These are phyloP conservation scores for Pediacus dermestoides DNA, from an alignment of 2,888 invertebrate species.

Conservation along the genomic window DNA sequence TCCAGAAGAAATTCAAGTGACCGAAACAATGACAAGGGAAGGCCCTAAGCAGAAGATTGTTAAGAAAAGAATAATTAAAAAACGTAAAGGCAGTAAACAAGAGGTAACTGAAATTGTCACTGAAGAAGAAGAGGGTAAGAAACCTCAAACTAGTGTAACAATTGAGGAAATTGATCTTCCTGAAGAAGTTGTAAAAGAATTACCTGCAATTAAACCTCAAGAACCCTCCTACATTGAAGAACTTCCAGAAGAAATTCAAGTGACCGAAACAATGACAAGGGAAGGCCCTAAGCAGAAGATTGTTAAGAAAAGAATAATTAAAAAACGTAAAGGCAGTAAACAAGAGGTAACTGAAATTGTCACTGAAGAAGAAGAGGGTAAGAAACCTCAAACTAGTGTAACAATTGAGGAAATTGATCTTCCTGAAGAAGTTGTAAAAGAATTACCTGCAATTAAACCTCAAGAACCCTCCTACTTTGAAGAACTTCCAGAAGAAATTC, in stretches of 20 bases:
- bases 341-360: slow-evolving; percentile 40
- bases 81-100: slow-evolving; percentile 41
- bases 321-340: slow-evolving; percentile 46
- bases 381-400: slow-evolving; percentile 38
- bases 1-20: slow-evolving; percentile 41
- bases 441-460: slow-evolving; percentile 35
- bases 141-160: slow-evolving; percentile 44
- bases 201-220: slow-evolving; percentile 32
- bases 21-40: slow-evolving; percentile 26
- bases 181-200: slow-evolving; percentile 35
- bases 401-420: slow-evolving; percentile 34
- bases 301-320: slow-evolving; percentile 47
- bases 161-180: slow-evolving; percentile 36
- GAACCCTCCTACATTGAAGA: slow-evolving; percentile 17
- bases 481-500: slow-evolving; percentile 33
- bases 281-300: slow-evolving; percentile 32
- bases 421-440: slow-evolving; percentile 35
- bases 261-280: slow-evolving; percentile 27
- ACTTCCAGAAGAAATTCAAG: slow-evolving; percentile 22
- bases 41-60: slow-evolving; percentile 27
- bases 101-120: slow-evolving; percentile 46
- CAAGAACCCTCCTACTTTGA: slow-evolving; percentile 16
- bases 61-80: slow-evolving; percentile 47
- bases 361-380: slow-evolving; percentile 36
- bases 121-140: slow-evolving; percentile 45